Percentiles rank a stretch among this genome's conserved stretches.
phyloP scores from a whole-genome alignment of 2,113 vertebrate genomes.

The Hepsetus odoe region DNA sequence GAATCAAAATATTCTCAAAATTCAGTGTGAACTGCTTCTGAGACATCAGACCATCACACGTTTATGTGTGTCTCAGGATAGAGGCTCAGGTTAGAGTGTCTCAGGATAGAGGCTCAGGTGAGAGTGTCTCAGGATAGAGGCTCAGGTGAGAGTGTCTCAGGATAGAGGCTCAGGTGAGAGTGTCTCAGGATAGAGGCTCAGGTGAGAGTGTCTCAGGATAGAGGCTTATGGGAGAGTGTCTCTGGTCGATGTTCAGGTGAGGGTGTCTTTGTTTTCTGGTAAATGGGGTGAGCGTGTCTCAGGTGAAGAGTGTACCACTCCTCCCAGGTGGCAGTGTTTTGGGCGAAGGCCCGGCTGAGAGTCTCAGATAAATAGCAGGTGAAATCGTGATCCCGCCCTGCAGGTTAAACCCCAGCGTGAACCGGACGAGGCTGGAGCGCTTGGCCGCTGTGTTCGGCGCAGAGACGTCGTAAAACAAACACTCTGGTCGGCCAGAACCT shows the following conservation, averaged over 20 bases:
- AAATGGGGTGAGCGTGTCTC: neutral
- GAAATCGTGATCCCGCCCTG: neutral
- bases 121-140: neutral
- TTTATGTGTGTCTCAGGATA: too few species aligned
- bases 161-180: neutral
- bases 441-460: slow-evolving; percentile 11
- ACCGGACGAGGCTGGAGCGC: slow-evolving; percentile 28
- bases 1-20: too few species aligned
- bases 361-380: neutral
- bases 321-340: neutral
- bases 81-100: neutral
- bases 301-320: too few species aligned
- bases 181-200: neutral
- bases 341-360: neutral
- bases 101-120: neutral
- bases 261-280: neutral
- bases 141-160: neutral
- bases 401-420: slow-evolving; percentile 44
- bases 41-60: too few species aligned
- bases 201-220: neutral
- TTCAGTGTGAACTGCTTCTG: too few species aligned
- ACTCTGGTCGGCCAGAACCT: slow-evolving; percentile 60
- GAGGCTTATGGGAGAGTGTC: neutral
- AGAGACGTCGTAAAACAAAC: slow-evolving; percentile 37
- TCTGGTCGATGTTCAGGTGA: neutral